Base-by-base conservation (phyloP, 2,113 vertebrate genomes). In the Irena cyanogastra region DNA sequence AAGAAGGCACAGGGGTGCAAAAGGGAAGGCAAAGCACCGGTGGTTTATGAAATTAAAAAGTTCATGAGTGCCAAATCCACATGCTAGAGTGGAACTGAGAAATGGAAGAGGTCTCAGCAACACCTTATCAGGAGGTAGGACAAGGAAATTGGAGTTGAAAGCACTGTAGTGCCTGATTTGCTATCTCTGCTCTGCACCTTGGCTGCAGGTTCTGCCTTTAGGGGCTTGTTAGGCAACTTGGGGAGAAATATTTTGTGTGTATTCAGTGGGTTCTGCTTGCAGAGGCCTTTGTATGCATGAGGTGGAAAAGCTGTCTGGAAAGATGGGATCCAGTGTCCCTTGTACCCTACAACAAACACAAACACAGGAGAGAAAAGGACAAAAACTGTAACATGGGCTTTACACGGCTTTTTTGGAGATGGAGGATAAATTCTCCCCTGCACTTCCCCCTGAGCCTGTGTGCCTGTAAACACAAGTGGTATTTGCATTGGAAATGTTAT, bases 11-110 rank as follows among this genome's bases (percentile, higher is more conserved):
- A 81, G 45, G 37, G 64, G 78, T 91, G 78, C 88, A 80, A 71
- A 91, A 63, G 50, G 39, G 56, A 95, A 91, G 69, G 95, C 35
- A 61, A 87, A 94, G 95, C 65, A 64, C 91, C 93, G 95, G 50
- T 96, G 96, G 93, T 27, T 97, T 96, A 96, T 94, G 94, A 97
- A 97, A 97, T 97, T 97, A 88, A 90, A 96, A 94, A 95, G 84
- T 74, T 88, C 59, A 44, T 23, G 44, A 89, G 72, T 87, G 81
- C 94, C 79, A 92, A 90, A 89, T 88, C 76, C 81, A 81, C 1
- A 24, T 49, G 78, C 65, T 77, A 20, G 75, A 82, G 89, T 87
- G 81, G 78, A 91, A 41, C 54, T 41, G 84, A 70, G 89, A 88
- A 50, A 72, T 27, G 85, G 94, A 50, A 93, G 77, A 90, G 90